phyloP scores from a whole-genome alignment of 1,140 invertebrate genomes.

The Lordiphosa clarofinis region DNA sequence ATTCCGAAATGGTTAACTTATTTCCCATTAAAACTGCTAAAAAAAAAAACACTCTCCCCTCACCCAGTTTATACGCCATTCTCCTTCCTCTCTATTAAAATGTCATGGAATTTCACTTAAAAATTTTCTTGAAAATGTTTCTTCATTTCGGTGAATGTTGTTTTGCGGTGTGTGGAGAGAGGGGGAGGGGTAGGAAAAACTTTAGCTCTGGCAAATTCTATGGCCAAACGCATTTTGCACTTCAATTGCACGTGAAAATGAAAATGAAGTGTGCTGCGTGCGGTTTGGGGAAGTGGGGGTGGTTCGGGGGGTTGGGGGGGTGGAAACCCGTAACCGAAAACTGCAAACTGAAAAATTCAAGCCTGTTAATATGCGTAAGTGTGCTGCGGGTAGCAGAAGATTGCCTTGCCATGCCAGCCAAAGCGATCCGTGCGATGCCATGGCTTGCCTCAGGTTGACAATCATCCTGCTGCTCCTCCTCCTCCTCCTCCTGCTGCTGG shows the following conservation, averaged over 20 bases:
- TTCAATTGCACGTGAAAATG: slow-evolving; percentile 46
- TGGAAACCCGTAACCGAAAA: slow-evolving; percentile 9
- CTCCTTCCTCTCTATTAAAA: slow-evolving; percentile 58
- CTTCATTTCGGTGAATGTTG: slow-evolving; percentile 47
- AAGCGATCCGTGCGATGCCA: too few relatives aligned
- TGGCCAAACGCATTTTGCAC: slow-evolving; percentile 54
- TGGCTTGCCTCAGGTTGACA: too few relatives aligned
- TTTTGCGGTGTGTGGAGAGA: slow-evolving; percentile 13
- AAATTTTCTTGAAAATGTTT: slow-evolving; percentile 48
- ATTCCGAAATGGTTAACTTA: too few relatives aligned
- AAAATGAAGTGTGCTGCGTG: slow-evolving; percentile 17
- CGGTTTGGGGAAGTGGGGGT: neutral
- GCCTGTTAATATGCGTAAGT: slow-evolving; percentile 71
- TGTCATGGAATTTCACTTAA: slow-evolving; percentile 76
- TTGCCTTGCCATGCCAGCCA: too few relatives aligned
- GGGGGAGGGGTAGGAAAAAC: slow-evolving; percentile 20
- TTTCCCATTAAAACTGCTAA: too few relatives aligned
- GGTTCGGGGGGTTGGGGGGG: neutral
- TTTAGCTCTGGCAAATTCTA: slow-evolving; percentile 44
- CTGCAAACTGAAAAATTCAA: slow-evolving; percentile 40
- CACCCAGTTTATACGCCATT: neutral
- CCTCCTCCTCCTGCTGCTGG: too few relatives aligned
- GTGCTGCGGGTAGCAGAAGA: slow-evolving; percentile 15
- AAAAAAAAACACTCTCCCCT: too few relatives aligned
- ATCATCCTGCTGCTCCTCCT: too few relatives aligned